Evolutionary conservation across 53 echinoderm and acorn worm species (phyloP).

Genomic region (Paracentrotus lividus): DNA sequence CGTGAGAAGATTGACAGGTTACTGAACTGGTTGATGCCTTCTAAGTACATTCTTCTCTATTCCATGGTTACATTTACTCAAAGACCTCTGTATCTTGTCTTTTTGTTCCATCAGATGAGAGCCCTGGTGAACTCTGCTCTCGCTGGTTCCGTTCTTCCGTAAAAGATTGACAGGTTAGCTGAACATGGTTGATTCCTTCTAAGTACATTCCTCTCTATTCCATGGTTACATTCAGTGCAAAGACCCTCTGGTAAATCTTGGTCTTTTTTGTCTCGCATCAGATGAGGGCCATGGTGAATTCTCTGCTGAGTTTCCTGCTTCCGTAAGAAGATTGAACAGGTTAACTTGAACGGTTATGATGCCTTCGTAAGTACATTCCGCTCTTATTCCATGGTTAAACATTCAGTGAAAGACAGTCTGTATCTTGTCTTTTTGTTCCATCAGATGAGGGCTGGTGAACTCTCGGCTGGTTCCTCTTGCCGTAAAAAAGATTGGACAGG

Average conservation of each 20-base stretch:
- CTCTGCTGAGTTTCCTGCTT: slow-evolving; percentile 87
- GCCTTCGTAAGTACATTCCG: slow-evolving; percentile 87
- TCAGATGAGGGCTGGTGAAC: slow-evolving; percentile 28
- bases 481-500: slow-evolving; percentile 81
- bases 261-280: slow-evolving; percentile 36
- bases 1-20: slow-evolving; percentile 84
- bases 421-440: no score
- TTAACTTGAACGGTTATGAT: slow-evolving; percentile 89
- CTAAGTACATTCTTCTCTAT: slow-evolving; percentile 88
- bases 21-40: slow-evolving; percentile 87
- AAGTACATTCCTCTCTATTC: slow-evolving; percentile 92
- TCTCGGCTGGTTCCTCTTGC: slow-evolving; percentile 86
- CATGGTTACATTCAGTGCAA: slow-evolving; percentile 97
- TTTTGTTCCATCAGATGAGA: slow-evolving; percentile 7
- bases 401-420: slow-evolving; percentile 90
- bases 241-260: no score
- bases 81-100: slow-evolving; percentile 90
- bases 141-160: slow-evolving; percentile 87
- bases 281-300: slow-evolving; percentile 96
- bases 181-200: slow-evolving; percentile 86
- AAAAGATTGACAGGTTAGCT: slow-evolving; percentile 90
- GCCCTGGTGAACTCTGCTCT: slow-evolving; percentile 90
- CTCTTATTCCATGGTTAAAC: slow-evolving; percentile 97
- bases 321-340: slow-evolving; percentile 88
- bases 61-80: slow-evolving; percentile 78